phyloP scores from a whole-genome alignment of 2,888 invertebrate species.

The Allolobophora icterica region DNA sequence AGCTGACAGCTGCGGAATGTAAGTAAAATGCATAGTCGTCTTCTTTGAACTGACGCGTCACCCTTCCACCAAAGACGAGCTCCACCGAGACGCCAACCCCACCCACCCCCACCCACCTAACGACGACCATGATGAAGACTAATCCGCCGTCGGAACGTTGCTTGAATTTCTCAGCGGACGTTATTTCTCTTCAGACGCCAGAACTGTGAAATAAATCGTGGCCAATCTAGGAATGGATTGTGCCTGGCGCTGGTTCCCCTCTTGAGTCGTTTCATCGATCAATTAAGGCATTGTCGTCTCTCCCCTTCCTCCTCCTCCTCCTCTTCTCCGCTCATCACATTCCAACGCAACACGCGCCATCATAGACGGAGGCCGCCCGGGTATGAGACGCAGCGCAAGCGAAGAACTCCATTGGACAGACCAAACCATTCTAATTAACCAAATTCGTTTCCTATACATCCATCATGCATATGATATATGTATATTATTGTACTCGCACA shows the following conservation, averaged over 20 bases:
- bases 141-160: neutral
- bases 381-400: too few species aligned
- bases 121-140: neutral
- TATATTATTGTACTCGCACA: neutral
- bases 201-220: neutral
- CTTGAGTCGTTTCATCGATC: neutral
- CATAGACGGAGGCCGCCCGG: too few species aligned
- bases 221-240: neutral
- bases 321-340: too few species aligned
- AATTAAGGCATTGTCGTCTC: constrained; percentile 1
- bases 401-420: too few species aligned
- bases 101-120: too few species aligned
- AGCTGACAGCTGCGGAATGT: neutral
- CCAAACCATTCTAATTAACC: neutral
- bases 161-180: neutral
- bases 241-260: neutral
- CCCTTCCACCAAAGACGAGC: neutral
- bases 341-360: too few species aligned
- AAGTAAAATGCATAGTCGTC: neutral
- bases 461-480: neutral
- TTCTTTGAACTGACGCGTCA: neutral
- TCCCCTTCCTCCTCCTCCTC: too few species aligned
- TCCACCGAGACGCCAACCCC: too few species aligned
- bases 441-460: neutral
- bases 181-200: neutral